These are phyloP conservation scores for Psilopogon haemacephalus DNA, from an alignment of 2,113 vertebrate genomes.

Conservation along the genomic window DNA sequence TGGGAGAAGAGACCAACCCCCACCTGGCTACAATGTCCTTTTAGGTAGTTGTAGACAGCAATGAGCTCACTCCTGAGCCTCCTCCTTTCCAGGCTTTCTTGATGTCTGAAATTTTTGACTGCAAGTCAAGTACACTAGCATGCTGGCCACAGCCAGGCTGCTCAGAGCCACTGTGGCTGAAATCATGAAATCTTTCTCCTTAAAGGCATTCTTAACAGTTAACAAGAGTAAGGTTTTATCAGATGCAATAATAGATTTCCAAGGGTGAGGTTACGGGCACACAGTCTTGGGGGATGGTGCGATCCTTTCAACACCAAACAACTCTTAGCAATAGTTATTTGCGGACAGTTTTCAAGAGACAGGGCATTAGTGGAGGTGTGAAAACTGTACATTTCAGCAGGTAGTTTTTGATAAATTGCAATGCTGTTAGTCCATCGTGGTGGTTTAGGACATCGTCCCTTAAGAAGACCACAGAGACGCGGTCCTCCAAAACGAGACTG, in stretches of 20 bases:
- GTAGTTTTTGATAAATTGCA: not conserved
- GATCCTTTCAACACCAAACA: not conserved
- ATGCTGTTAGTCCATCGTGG: not conserved
- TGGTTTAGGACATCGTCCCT: too few relatives aligned
- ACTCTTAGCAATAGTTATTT: not conserved
- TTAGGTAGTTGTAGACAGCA: too few relatives aligned
- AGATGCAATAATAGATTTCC: not conserved
- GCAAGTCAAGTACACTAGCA: not conserved
- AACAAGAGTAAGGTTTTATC: not conserved
- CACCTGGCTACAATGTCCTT: too few relatives aligned
- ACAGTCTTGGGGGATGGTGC: not conserved
- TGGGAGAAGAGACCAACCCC: too few relatives aligned
- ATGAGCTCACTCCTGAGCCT: too few relatives aligned
- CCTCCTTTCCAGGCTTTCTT: too few relatives aligned
- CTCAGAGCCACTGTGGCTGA: not conserved
- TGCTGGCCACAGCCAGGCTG: not conserved
- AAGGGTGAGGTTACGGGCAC: not conserved
- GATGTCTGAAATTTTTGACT: not conserved
- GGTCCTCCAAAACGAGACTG: too few relatives aligned
- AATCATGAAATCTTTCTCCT: not conserved
- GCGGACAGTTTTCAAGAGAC: not conserved
- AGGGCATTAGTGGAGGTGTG: rapidly evolving
- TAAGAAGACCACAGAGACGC: too few relatives aligned
- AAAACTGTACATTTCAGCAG: not conserved
- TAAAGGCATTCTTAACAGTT: not conserved